Base-by-base conservation (phyloP, 1,140 invertebrate species). In the Drosophila prosaltans region DNA sequence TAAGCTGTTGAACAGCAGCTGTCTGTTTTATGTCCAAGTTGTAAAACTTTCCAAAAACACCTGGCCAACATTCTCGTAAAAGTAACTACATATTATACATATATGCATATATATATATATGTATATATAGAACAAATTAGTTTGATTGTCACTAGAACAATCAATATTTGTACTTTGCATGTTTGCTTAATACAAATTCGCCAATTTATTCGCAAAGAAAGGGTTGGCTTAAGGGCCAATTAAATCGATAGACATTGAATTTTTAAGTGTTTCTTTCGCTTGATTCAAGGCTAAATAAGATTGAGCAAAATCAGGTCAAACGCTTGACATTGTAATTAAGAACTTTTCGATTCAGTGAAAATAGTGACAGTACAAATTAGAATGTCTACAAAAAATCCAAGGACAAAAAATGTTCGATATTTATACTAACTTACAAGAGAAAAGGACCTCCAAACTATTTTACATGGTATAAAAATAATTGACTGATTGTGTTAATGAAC, bases 1-100 rank as follows among this genome's bases (percentile, higher is more conserved):
- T 62, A n/a, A 24, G 28, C 1, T 24, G 26, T 51, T 58, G 28
- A 21, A 32, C 65, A 55, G 61, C 62, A 57, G 61, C 67, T 32
- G 24, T 39, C 8, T 55, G 9, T 39, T 51, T 65, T 41, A 40
- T 61, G 21, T 9, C 24, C 6, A 26, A 28, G 11, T 62, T 26
- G 45, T 51, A 51, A 51, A 51, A 51, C 45, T 51, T 51, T 51
- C 8, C 2, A 61, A 10, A 10, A 21, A 26, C 41, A 62, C 41
- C 39, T 62, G 60, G 41, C 21, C 16, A 16, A 16, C 16, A 16
- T 16, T 16, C 16, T 16, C n/a, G n/a, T n/a, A n/a, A n/a, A n/a
- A n/a, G n/a, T n/a, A n/a, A n/a, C n/a, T n/a, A n/a, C n/a, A n/a
- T n/a, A n/a, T n/a, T n/a, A n/a, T n/a, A n/a, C n/a, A n/a, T n/a